Evolutionary conservation across 2,113 vertebrate species (phyloP), one percentile per base, ranked within the genome.

Genomic region (Neotragus moschatus): DNA sequence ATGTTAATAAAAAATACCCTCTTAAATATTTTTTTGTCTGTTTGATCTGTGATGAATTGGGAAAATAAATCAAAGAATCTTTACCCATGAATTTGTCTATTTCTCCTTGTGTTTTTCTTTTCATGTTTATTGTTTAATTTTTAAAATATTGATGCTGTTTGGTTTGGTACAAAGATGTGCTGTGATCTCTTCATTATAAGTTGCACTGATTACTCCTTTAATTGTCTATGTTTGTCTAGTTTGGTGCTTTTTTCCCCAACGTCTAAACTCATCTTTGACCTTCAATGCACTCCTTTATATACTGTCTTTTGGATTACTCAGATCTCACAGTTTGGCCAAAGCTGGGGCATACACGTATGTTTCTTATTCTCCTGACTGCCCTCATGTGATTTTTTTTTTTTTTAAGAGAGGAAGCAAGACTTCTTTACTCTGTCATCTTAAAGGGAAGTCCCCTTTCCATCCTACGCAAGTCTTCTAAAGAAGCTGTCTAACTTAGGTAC

Each of bases 211-310:
- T 75, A 75, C 39, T 75, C 25, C 70, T 43, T 75, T 73, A 73
- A 13, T 73, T 43, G 36, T 43, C 23, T 36, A 8, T 12, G 12
- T 60, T 47, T 63, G 36, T 60, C 51, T 55, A 30, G 1, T 73
- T 36, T 58, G 15, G 39, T 77, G 21, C 1, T 63, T 11, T 60
- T 51, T 25, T 5, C 55, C 19, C 47, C 30, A 23, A 81, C 47
- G 43, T 43, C 55, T 33, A 21, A 19, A 47, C 25, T 10, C 4
- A 3, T n/a, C 9, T 3, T 5, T 66, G 56, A 47, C 43, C 19
- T 73, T 5, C 19, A 6, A 0, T n/a, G n/a, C 2, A 4, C 17
- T 28, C n/a, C 26, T 73, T 53, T 15, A 6, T 6, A 45, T 5
- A 10, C 8, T 16, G 39, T 10, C 25, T n/a, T 45, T 55, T 3